Conservation (phyloP, 1,140 invertebrate genomes). For the Samia ricini region DNA sequence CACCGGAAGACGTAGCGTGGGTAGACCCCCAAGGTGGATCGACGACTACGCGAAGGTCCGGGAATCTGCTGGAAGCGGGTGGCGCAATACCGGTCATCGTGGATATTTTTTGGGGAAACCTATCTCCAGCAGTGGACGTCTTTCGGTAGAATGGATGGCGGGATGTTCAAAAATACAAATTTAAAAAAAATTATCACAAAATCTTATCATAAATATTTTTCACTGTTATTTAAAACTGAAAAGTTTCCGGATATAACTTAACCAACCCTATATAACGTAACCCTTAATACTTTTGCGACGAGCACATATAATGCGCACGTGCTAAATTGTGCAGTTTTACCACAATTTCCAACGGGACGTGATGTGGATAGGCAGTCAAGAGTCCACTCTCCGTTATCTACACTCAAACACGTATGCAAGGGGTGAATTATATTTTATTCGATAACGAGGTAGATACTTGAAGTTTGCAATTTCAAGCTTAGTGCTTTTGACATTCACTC, state of each 20-base stretch:
- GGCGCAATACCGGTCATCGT: no score
- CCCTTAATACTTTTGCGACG: not conserved
- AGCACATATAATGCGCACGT: not conserved
- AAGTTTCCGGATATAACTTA: not conserved
- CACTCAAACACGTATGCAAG: slow-evolving; percentile 3
- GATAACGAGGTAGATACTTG: not conserved
- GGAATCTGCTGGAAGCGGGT: no score
- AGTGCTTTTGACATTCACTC: no score
- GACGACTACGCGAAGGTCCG: no score
- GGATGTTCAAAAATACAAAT: not conserved
- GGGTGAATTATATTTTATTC: not conserved
- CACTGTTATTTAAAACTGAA: not conserved
- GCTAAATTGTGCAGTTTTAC: slow-evolving; percentile 4
- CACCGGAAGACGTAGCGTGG: no score
- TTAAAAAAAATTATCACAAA: slow-evolving; percentile 2
- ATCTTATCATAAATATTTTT: slow-evolving; percentile 1
- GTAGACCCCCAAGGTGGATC: no score
- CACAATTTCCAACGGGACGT: not conserved
- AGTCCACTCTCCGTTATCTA: not conserved
- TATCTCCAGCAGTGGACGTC: no score
- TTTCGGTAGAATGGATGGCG: no score
- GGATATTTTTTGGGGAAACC: no score
- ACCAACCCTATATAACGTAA: no score
- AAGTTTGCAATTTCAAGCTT: not conserved
- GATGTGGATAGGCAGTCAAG: not conserved